Conservation (phyloP, 2,888 invertebrate species). For the Osmoderma eremita region DNA sequence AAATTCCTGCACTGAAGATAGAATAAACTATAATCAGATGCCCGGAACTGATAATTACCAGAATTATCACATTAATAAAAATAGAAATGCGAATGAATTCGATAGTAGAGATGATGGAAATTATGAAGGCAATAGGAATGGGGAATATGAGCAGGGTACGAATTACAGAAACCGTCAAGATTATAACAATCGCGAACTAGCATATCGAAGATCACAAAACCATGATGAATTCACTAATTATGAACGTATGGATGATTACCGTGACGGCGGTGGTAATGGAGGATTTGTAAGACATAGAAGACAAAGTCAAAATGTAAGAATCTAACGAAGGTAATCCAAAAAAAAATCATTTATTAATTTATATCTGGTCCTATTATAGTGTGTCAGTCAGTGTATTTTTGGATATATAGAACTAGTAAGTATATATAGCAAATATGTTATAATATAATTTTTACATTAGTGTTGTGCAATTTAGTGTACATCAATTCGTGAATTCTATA, state of each 20-base stretch:
- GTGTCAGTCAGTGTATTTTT: constrained; percentile 61
- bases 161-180: constrained; percentile 1
- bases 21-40: constrained; percentile 5
- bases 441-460: constrained; percentile 2
- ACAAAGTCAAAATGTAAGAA: constrained; percentile 30
- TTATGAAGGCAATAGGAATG: not conserved
- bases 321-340: not conserved
- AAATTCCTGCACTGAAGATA: constrained; percentile 8
- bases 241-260: not conserved
- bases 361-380: constrained; percentile 53
- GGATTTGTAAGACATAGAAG: constrained; percentile 30
- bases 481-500: no score
- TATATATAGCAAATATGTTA: constrained; percentile 9
- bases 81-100: not conserved
- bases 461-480: no score
- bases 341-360: constrained; percentile 15
- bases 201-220: not conserved
- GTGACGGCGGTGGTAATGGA: not conserved
- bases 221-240: not conserved
- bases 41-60: not conserved
- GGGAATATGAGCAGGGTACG: not conserved
- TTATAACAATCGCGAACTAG: no score
- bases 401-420: constrained; percentile 61
- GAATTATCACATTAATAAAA: not conserved
- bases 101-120: not conserved